These are phyloP conservation scores for Phenganax stokvisi DNA, from an alignment of 92 coral and sea anemone genomes.

Conservation along the genomic window DNA sequence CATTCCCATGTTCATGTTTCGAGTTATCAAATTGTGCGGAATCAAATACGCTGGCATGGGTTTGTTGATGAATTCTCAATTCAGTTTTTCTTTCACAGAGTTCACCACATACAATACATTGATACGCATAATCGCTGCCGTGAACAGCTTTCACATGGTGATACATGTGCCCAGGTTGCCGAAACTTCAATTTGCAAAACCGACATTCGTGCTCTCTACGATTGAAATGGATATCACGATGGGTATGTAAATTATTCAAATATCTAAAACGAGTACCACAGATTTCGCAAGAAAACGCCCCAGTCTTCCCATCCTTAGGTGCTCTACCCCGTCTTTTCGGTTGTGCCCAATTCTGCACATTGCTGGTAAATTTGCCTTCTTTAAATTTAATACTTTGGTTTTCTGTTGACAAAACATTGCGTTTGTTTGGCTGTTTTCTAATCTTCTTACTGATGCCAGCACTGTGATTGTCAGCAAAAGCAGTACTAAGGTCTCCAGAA, in stretches of 20 bases:
- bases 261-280: not conserved
- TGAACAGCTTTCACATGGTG: not conserved
- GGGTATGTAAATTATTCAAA: not conserved
- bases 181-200: not conserved
- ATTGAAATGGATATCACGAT: not conserved
- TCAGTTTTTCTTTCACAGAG: not conserved
- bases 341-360: too few relatives aligned
- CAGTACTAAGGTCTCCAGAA: too few relatives aligned
- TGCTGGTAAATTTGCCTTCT: too few relatives aligned
- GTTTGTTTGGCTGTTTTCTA: too few relatives aligned
- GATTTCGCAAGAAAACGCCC: not conserved
- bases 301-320: too few relatives aligned
- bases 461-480: too few relatives aligned
- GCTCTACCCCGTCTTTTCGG: too few relatives aligned
- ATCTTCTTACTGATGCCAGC: too few relatives aligned
- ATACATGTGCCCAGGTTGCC: not conserved
- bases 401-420: too few relatives aligned
- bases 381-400: too few relatives aligned
- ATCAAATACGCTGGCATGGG: not conserved
- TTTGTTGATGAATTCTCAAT: not conserved
- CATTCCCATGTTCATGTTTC: not conserved
- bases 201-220: constrained; percentile 3
- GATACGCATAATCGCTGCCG: not conserved
- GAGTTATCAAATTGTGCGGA: not conserved
- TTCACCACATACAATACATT: not conserved